These are phyloP conservation scores for Mamestra configurata DNA, from an alignment of 1,140 invertebrate genomes.

Conservation along the genomic window DNA sequence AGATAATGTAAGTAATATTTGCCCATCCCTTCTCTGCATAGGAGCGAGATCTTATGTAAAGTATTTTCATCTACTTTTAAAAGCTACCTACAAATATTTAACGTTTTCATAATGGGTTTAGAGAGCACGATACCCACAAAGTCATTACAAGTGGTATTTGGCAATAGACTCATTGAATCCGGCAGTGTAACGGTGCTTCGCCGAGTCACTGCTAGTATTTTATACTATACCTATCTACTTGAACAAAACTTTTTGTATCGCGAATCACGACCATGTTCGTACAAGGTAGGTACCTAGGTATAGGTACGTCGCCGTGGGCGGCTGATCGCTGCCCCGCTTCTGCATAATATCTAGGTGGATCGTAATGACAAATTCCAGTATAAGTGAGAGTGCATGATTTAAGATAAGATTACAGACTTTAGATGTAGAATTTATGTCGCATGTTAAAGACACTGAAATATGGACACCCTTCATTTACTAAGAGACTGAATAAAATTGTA, in stretches of 20 bases:
- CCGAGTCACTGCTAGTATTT: background rate
- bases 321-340: constrained; percentile 45
- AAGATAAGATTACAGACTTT: constrained; percentile 19
- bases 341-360: constrained; percentile 51
- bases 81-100: background rate
- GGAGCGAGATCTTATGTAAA: too few species aligned
- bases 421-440: constrained; percentile 11
- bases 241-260: constrained; percentile 31
- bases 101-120: background rate
- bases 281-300: constrained; percentile 27
- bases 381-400: constrained; percentile 60
- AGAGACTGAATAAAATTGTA: background rate
- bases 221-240: background rate
- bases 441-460: background rate
- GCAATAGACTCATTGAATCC: constrained; percentile 1
- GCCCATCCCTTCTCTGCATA: too few species aligned
- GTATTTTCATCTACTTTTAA: too few species aligned
- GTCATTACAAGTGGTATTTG: background rate
- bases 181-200: constrained; percentile 15
- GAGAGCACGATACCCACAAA: background rate
- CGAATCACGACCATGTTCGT: constrained; percentile 26
- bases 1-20: too few species aligned
- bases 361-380: constrained; percentile 57
- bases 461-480: background rate
- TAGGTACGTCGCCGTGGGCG: constrained; percentile 49